Evolutionary conservation across 2,113 vertebrate genomes (phyloP).

Genomic region (Oryzias javanicus): DNA sequence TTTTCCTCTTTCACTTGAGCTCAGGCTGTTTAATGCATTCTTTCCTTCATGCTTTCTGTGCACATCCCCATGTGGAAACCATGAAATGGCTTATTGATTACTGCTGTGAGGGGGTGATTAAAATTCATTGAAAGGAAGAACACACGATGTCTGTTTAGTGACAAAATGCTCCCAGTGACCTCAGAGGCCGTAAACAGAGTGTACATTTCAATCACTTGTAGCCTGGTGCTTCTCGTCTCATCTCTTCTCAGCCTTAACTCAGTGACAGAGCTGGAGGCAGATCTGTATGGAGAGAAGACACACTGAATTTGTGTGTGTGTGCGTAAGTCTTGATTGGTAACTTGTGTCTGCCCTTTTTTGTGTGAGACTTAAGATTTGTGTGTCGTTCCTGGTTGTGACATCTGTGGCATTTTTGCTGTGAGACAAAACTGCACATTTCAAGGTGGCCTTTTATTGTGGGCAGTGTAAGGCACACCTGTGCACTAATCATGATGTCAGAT

Average conservation of each 20-base stretch:
- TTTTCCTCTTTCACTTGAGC: constrained; percentile 3
- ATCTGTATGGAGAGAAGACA: no score
- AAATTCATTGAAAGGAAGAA: constrained; percentile 43
- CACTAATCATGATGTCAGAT: no score
- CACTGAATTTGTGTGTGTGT: no score
- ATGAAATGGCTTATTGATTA: constrained; percentile 66
- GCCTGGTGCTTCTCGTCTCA: constrained; percentile 24
- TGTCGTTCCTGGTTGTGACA: no score
- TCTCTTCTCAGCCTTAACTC: background rate
- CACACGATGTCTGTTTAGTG: constrained; percentile 12
- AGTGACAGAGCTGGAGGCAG: background rate
- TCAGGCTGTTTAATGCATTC: constrained; percentile 1
- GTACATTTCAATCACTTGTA: constrained; percentile 44
- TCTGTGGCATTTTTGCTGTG: no score
- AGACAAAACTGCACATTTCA: no score
- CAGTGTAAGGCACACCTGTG: no score
- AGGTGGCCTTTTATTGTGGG: no score
- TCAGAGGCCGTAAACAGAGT: constrained; percentile 25
- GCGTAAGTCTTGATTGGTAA: no score
- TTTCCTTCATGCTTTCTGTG: constrained; percentile 5
- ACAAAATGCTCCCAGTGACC: constrained; percentile 28
- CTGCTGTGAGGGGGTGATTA: constrained; percentile 31
- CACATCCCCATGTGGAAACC: constrained; percentile 43
- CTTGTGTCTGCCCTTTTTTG: no score
- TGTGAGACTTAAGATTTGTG: no score